Percentiles rank a stretch among this genome's conserved stretches.
phyloP scores from a whole-genome alignment of 1,140 invertebrate genomes.

The Adelges cooleyi region DNA sequence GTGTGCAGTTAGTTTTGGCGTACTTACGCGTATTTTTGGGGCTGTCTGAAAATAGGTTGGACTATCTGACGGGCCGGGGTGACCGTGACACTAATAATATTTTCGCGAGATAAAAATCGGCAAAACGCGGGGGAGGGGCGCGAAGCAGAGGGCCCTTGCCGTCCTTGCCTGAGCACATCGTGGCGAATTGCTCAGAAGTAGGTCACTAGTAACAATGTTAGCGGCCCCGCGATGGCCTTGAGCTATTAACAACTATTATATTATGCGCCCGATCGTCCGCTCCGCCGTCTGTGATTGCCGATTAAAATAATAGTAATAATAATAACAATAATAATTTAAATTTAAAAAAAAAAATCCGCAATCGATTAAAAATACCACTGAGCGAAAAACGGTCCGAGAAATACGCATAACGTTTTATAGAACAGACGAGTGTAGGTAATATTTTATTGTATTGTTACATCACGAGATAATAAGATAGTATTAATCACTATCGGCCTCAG shows the following conservation, averaged over 20 bases:
- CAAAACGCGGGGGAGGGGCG: neutral
- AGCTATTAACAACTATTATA: slow-evolving; percentile 14
- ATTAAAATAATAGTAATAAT: slow-evolving; percentile 21
- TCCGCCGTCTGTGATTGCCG: neutral
- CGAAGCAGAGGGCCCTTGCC: neutral
- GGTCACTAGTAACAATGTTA: slow-evolving; percentile 28
- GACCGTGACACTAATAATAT: slow-evolving; percentile 19
- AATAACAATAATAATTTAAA: neutral
- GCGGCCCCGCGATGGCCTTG: slow-evolving; percentile 20
- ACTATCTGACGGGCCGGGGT: neutral
- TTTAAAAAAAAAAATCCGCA: neutral
- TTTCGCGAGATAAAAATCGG: neutral
- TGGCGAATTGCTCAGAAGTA: slow-evolving; percentile 17
- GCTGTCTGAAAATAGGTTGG: slow-evolving; percentile 10
- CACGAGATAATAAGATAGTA: too few species aligned
- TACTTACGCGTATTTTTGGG: neutral
- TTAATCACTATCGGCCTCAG: too few species aligned
- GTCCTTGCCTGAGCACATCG: slow-evolving; percentile 16
- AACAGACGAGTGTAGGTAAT: too few species aligned
- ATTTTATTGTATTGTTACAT: too few species aligned
- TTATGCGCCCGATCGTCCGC: slow-evolving; percentile 2
- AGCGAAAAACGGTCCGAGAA: neutral
- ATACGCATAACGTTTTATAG: neutral
- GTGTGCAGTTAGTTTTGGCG: too few species aligned
- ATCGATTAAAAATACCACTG: slow-evolving; percentile 9